These are phyloP conservation scores for Trissolcus japonicus DNA, from an alignment of 2,888 invertebrate species.

Conservation along the genomic window DNA sequence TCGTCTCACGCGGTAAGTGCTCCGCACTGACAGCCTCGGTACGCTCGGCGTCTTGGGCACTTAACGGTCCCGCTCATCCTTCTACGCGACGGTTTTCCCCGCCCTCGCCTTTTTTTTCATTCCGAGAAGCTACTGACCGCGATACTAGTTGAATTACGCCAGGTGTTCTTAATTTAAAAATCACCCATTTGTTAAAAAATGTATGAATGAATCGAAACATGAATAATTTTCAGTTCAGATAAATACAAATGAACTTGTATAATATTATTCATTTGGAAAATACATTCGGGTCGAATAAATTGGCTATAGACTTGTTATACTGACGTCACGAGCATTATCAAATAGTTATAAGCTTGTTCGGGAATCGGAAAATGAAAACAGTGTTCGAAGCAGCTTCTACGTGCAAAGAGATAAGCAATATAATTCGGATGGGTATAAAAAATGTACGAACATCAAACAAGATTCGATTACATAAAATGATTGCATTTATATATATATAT, in stretches of 20 bases:
- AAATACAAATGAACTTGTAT: background rate
- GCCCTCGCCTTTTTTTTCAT: conserved; percentile 19
- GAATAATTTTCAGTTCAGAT: background rate
- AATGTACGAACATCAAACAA: conserved; percentile 30
- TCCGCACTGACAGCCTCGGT: conserved; percentile 13
- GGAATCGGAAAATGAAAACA: conserved; percentile 43
- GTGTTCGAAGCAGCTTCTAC: conserved; percentile 38
- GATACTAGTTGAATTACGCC: conserved; percentile 34
- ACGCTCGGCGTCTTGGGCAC: conserved; percentile 43
- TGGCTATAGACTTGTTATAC: conserved; percentile 7
- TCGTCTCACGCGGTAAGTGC: conserved; percentile 30
- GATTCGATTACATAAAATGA: conserved; percentile 43
- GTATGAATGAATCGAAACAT: too few relatives aligned
- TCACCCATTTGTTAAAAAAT: too few relatives aligned
- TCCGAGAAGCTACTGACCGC: conserved; percentile 38
- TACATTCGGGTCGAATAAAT: conserved; percentile 9
- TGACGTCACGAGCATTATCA: conserved; percentile 17
- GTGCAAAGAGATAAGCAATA: conserved; percentile 24
- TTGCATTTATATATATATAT: conserved; percentile 11
- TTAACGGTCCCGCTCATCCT: conserved; percentile 30
- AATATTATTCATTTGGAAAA: background rate
- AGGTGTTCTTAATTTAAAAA: background rate
- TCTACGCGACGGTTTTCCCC: conserved; percentile 12
- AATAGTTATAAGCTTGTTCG: conserved; percentile 22
- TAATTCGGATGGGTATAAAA: conserved; percentile 19